These are phyloP conservation scores for Psophia crepitans DNA, from an alignment of 2,113 vertebrate species.

Conservation along the genomic window DNA sequence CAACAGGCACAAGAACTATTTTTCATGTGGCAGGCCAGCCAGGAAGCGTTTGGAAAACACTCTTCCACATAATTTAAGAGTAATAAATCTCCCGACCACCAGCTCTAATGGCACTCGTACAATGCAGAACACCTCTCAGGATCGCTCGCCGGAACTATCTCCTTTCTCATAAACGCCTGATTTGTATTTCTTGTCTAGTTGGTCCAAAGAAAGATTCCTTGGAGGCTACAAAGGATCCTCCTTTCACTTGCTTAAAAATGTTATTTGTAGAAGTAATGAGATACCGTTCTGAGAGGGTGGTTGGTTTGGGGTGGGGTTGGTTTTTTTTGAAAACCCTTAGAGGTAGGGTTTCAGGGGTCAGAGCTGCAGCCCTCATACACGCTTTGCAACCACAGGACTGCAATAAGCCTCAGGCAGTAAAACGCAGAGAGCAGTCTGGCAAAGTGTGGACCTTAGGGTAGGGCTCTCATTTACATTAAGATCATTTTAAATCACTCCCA, in stretches of 20 bases:
- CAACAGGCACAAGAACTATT: neutral
- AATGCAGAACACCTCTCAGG: neutral
- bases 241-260: neutral
- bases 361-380: neutral
- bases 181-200: conserved; percentile 15
- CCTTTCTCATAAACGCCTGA: neutral
- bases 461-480: conserved; percentile 11
- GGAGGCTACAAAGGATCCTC: neutral
- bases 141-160: neutral
- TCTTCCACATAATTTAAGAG: neutral
- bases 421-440: neutral
- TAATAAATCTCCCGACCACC: neutral
- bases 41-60: neutral
- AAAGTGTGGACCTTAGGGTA: neutral
- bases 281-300: neutral
- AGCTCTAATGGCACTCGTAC: neutral
- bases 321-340: neutral
- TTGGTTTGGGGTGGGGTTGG: no score
- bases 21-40: neutral
- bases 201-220: neutral
- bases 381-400: neutral
- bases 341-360: neutral
- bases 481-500: neutral
- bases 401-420: neutral
- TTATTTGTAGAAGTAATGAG: neutral